phyloP scores from a whole-genome alignment of 2,797 vertebrate species.

The Lacerta bilineata region DNA sequence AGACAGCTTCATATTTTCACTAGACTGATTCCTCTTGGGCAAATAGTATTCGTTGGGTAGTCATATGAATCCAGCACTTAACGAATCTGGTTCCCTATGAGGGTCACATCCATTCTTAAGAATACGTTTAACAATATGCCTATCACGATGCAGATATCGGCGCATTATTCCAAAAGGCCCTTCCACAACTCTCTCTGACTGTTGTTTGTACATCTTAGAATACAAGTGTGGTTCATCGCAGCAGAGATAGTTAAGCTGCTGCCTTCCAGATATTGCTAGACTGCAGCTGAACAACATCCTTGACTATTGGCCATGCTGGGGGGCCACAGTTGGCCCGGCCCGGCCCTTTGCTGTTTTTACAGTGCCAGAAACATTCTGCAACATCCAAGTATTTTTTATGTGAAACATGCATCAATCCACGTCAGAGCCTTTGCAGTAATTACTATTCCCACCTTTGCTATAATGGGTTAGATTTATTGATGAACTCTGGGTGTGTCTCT shows the following conservation, averaged over 20 bases:
- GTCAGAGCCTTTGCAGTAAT: conserved; percentile 69
- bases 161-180: background rate
- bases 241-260: background rate
- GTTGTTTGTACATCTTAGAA: background rate
- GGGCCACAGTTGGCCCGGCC: background rate
- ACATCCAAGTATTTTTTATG: conserved; percentile 55
- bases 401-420: conserved; percentile 75
- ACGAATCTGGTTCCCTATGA: background rate
- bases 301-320: background rate
- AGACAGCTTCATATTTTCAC: background rate
- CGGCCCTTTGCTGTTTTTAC: background rate
- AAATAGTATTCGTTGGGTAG: background rate
- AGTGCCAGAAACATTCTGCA: conserved; percentile 31
- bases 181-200: background rate
- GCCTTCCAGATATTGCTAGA: background rate
- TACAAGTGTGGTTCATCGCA: background rate
- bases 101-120: background rate
- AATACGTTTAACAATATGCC: background rate
- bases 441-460: conserved; percentile 57
- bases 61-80: background rate
- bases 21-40: background rate
- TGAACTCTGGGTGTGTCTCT: conserved; percentile 62
- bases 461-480: conserved; percentile 66
- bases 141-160: background rate
- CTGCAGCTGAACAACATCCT: background rate